phyloP scores from a whole-genome alignment of 2,113 vertebrate species.

The Leucosticte australis region DNA sequence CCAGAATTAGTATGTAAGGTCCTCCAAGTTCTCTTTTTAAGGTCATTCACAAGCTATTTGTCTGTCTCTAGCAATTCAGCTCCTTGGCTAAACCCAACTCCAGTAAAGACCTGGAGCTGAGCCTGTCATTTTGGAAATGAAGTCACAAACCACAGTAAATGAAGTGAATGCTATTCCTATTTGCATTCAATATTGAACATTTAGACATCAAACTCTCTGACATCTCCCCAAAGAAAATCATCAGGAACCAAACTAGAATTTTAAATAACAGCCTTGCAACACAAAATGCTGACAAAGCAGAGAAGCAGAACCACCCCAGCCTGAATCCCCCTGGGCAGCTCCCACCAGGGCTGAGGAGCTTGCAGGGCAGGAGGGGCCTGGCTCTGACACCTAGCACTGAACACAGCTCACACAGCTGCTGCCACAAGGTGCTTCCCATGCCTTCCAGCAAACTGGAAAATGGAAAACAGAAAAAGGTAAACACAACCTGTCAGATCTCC shows the following conservation, averaged over 20 bases:
- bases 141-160: not conserved
- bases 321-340: not conserved
- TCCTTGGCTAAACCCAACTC: not conserved
- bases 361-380: not conserved
- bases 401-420: not conserved
- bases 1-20: not conserved
- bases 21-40: not conserved
- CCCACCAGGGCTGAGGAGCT: not conserved
- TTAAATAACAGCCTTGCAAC: not conserved
- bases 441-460: not conserved
- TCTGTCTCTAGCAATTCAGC: not conserved
- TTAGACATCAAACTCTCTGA: not conserved
- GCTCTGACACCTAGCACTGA: accelerated
- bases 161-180: not conserved
- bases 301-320: not conserved
- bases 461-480: not conserved
- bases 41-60: not conserved
- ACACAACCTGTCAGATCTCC: not conserved
- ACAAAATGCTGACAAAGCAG: not conserved
- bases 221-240: not conserved
- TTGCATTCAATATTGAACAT: not conserved
- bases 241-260: not conserved
- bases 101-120: not conserved
- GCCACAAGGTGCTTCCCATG: not conserved
- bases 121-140: not conserved